Evolutionary conservation across 2,797 vertebrate species (phyloP), one percentile per base, ranked within the genome.

Genomic region (Argya squamiceps): DNA sequence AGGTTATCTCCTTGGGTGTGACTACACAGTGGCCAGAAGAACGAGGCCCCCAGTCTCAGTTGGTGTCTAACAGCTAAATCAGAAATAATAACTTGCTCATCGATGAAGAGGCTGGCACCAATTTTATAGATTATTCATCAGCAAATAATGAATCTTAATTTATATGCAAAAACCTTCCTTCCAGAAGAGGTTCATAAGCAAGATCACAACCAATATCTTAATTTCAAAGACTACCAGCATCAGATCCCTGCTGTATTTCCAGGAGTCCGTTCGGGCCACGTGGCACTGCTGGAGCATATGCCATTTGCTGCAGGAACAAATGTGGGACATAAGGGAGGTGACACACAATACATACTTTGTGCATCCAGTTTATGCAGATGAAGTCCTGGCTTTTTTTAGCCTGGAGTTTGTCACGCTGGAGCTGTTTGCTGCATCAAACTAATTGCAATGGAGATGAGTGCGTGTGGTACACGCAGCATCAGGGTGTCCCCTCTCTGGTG

Each of bases 381-480:
- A 84, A 92, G 65, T 59, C 67, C 84, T 9, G 2, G 68, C 81
- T 93, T 93, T 89, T 96, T 92, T 94, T 93, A 97, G 88, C 78
- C 62, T 26, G 46, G 79, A 32, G 71, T 95, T 95, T 94, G 91
- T 92, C 88, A 68, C 0, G 9, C 43, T 86, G 62, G 76, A 93
- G 65, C n/a, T 55, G 90, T 58, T 74, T 60, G 70, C 63, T 74
- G 79, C 56, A 84, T 55, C 65, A 27, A 83, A 75, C 64, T 71
- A 89, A 94, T 84, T 60, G 88, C 85, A 60, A 8, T 36, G 46
- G 81, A 89, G 84, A 92, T 26, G 47, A 76, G 63, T 3, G 3
- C 0, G 2, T 43, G 13, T 7, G 36, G n/a, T 49, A 13, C 3
- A 4, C 0, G 3, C 11, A 56, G 68, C 3, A 0, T 36, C 55